phyloP scores from a whole-genome alignment of 2,888 invertebrate genomes.

The Axea sp. region DNA sequence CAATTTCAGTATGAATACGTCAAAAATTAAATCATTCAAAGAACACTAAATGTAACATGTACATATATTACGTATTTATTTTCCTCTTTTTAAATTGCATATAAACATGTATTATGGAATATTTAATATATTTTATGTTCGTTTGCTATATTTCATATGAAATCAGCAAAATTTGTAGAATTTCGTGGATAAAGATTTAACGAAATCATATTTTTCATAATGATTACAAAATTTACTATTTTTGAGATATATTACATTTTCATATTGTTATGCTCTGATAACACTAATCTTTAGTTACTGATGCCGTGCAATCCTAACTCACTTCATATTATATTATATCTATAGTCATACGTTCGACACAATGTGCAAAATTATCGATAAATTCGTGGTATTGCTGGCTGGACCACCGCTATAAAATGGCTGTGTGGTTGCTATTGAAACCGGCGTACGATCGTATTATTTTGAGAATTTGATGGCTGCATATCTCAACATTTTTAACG shows the following conservation, averaged over 20 bases:
- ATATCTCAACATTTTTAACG: slow-evolving; percentile 54
- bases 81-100: too few species aligned
- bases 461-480: slow-evolving; percentile 56
- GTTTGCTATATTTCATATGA: too few species aligned
- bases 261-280: slow-evolving; percentile 78
- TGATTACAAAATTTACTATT: slow-evolving; percentile 75
- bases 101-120: too few species aligned
- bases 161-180: too few species aligned
- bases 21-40: too few species aligned
- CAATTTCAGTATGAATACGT: too few species aligned
- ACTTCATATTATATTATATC: slow-evolving; percentile 63
- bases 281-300: slow-evolving; percentile 79
- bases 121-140: too few species aligned
- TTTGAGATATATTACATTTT: slow-evolving; percentile 78
- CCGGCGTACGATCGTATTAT: slow-evolving; percentile 58
- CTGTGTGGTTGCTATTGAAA: slow-evolving; percentile 74
- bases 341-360: slow-evolving; percentile 65
- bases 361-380: slow-evolving; percentile 74
- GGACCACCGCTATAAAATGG: slow-evolving; percentile 72
- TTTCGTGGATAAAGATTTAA: too few species aligned
- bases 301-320: slow-evolving; percentile 69
- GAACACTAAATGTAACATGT: too few species aligned
- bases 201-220: too few species aligned
- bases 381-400: slow-evolving; percentile 72
- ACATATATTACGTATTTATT: too few species aligned